These are phyloP conservation scores for Chloebia gouldiae DNA, from an alignment of 2,113 vertebrate genomes.

Conservation along the genomic window DNA sequence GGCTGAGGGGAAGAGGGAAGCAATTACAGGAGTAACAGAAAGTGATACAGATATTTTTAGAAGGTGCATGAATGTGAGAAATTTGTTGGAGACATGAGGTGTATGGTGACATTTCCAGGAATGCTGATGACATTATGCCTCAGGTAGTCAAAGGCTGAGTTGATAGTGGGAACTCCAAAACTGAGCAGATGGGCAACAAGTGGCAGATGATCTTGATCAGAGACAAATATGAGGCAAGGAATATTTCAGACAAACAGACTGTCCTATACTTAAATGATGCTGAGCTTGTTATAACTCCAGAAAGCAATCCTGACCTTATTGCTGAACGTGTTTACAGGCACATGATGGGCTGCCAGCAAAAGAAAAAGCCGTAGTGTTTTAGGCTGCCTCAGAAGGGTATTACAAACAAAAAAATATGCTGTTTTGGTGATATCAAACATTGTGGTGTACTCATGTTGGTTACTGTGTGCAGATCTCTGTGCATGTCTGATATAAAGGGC, in stretches of 20 bases:
- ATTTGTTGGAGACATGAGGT: neutral
- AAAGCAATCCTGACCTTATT: neutral
- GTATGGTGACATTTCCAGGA: neutral
- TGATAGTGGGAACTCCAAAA: neutral
- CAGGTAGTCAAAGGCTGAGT: neutral
- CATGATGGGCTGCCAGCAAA: neutral
- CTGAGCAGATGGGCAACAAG: neutral
- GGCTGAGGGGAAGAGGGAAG: neutral
- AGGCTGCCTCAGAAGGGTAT: neutral
- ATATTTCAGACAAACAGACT: neutral
- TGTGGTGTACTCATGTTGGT: neutral
- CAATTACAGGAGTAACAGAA: neutral
- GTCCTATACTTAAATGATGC: neutral
- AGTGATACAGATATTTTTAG: neutral
- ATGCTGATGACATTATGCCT: neutral
- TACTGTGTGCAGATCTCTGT: neutral
- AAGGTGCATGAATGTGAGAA: neutral
- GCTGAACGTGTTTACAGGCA: neutral
- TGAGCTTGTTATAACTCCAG: neutral
- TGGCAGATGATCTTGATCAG: neutral
- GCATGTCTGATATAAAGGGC: neutral
- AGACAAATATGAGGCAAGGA: neutral
- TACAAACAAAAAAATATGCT: neutral
- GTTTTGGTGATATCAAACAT: fast-evolving
- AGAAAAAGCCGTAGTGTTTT: neutral